These are phyloP conservation scores for Microcebus ravelobensis DNA, from an alignment of 2,113 vertebrate species.

Conservation along the genomic window DNA sequence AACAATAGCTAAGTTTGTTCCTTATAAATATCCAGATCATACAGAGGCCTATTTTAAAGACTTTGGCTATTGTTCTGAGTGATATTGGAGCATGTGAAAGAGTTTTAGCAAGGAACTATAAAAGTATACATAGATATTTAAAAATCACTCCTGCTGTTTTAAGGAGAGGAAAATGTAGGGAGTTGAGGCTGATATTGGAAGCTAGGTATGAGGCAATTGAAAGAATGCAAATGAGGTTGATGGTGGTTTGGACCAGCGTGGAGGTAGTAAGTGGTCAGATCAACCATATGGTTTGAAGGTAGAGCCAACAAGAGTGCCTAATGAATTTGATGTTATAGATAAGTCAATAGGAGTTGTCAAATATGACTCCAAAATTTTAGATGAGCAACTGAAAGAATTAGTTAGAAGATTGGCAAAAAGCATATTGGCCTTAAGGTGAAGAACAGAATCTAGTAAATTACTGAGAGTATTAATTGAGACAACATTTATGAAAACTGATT, in stretches of 20 bases:
- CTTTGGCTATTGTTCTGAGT: background rate
- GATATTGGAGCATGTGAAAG: background rate
- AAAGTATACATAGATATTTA: background rate
- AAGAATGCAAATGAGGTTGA: background rate
- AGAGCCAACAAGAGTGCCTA: background rate
- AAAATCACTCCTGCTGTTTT: background rate
- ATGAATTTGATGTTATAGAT: background rate
- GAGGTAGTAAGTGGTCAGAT: background rate
- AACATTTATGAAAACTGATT: background rate
- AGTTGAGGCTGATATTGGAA: background rate
- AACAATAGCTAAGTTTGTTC: background rate
- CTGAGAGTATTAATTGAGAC: background rate
- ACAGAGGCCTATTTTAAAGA: background rate
- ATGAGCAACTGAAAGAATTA: background rate
- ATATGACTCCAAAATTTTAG: background rate
- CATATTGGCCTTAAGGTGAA: background rate
- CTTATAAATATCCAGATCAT: background rate
- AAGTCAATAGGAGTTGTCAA: background rate
- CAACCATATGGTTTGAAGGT: background rate
- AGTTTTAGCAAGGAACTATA: background rate
- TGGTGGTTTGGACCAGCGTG: background rate
- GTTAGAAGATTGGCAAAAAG: background rate
- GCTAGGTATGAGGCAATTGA: background rate
- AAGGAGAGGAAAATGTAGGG: background rate
- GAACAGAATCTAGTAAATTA: background rate